Base-by-base conservation (phyloP, 1,140 invertebrate species). In the Melanaphis sacchari region DNA sequence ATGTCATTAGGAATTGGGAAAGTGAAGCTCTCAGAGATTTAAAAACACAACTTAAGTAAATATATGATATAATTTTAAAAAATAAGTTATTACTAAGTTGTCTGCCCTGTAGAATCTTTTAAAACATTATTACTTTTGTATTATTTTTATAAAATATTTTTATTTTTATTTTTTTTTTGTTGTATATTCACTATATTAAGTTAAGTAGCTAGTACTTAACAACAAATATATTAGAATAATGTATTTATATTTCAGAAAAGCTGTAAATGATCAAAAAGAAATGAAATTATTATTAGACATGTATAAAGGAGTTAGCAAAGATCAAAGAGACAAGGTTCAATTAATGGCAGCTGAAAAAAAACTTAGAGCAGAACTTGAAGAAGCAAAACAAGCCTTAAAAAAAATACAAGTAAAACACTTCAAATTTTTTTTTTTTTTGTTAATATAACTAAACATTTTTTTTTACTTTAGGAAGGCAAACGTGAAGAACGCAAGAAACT, bases 251-350 rank as follows among this genome's bases (percentile, higher is more conserved):
- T 95, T n/a, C 94, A 99, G 98, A 95, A 99, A 99, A 96, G 97
- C 98, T 87, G 96, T 98, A 52, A 98, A 98, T 95, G 98, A 98
- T 95, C 98, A 98, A 95, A 98, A 98, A 95, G 98, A 98, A 95
- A 96, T 99, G 97, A 99, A 99, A 95, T 95, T 99, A 15, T 95
- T 99, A 15, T 95, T 99, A 94, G 99, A 99, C 95, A 99, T 99
- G 98, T 99, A 99, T 95, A 99, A 99, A 96, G 98, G 98, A 81
- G 98, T 98, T 38, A 98, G 98, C 84, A 99, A 99, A 96, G 99
- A 99, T 95, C 98, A 98, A 95, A 96, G 99, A 40, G 99, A 99
- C 95, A 99, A 99, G 96, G 98, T 98, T 85, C 98, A 99, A 96
- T 95, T 99, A 89, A 99, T 99, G 98, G 98, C 98, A 22, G 97